These are phyloP conservation scores for Helobdella robusta DNA, from an alignment of 2,888 invertebrate species.

Conservation along the genomic window DNA sequence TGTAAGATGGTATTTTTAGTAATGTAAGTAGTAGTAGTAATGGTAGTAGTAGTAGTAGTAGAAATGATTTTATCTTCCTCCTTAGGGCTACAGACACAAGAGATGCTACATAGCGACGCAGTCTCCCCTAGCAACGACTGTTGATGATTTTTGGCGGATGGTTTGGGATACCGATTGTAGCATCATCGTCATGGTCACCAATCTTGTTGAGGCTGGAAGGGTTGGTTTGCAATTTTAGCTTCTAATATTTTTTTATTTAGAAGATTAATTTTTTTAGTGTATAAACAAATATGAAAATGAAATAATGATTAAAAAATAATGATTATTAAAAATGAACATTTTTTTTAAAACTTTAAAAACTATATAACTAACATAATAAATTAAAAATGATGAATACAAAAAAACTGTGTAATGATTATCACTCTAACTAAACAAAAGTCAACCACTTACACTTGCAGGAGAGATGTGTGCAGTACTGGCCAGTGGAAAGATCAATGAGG, in stretches of 20 bases:
- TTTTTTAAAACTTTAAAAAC: neutral
- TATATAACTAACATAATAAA: no score
- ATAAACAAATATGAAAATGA: neutral
- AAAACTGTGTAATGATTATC: no score
- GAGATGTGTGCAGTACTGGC: conserved; percentile 5
- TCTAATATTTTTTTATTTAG: no score
- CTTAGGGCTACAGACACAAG: conserved; percentile 56
- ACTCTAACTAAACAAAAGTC: neutral
- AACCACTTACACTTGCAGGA: conserved; percentile 6
- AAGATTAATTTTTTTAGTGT: no score
- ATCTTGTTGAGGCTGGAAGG: conserved; percentile 92
- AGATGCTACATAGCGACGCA: conserved; percentile 95
- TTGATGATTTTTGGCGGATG: conserved; percentile 98
- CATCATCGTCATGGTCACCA: conserved; percentile 96
- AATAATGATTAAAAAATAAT: no score
- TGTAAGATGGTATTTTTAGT: no score
- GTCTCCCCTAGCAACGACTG: conserved; percentile 84
- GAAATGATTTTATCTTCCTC: no score
- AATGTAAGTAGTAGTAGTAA: no score
- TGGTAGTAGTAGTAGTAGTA: no score
- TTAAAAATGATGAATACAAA: no score
- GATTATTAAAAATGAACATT: neutral
- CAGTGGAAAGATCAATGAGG: conserved; percentile 13
- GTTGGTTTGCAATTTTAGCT: no score
- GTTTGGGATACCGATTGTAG: conserved; percentile 99